Base-by-base conservation (phyloP, 2,113 vertebrate species). In the Nicator chloris region DNA sequence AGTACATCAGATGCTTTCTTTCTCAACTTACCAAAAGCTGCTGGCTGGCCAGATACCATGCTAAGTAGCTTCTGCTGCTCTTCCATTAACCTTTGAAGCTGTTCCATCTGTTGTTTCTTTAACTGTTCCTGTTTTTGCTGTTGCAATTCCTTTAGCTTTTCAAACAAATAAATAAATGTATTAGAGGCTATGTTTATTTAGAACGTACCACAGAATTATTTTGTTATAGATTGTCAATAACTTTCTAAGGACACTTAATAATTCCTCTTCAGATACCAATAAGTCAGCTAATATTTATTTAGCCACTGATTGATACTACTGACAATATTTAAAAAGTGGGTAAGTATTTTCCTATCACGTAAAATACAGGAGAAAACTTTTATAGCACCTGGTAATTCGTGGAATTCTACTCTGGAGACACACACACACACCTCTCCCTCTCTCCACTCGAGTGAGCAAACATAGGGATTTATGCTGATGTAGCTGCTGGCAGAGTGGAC, bases 101-200 rank as follows among this genome's bases (percentile, higher is more conserved):
- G 98, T 64, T 99, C 98, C 92, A 98, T 93, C 97, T 99, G 99
- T 69, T 99, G 98, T 68, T 97, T 98, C 96, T 98, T 99, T 31
- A 99, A 96, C 90, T 99, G 98, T 78, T 99, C 98, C 92, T 99
- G 99, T 97, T 99, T 99, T 96, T 98, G 98, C 89, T 98, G 98
- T 90, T 99, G 99, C 94, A 98, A 97, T 96, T 98, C 98, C 94
- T 98, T 99, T 89, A 99, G 95, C 99, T 99, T 97, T 93, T 92
- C 35, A 93, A 97, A 91, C 6, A 81, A 57, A 97, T 92, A 90
- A 86, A 35, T 2, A 70, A 30, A 61, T 1, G 3, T 21, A 64
- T 69, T 54, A 82, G n/a, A 83, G 45, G 42, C 20, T 47, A 73
- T 9, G 10, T 86, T 93, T 63, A 91, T 40, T 88, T 66, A 57